Conservation (phyloP, 2,888 invertebrate species). For the Schrankia costaestrigalis region DNA sequence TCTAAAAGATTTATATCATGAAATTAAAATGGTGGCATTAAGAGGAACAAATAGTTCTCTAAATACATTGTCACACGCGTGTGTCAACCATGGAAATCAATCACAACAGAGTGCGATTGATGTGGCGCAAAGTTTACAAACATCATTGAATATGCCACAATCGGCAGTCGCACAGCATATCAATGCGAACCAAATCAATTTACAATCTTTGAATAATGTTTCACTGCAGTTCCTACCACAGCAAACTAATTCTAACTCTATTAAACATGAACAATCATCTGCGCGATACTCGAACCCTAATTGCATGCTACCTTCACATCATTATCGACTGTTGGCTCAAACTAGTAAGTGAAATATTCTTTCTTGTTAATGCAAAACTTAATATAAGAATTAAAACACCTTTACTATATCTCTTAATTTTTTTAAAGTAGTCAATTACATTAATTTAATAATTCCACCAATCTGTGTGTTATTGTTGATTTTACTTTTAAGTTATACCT, state of each 20-base stretch:
- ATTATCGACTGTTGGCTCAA: conserved; percentile 63
- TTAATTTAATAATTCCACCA: too few relatives aligned
- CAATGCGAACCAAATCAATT: conserved; percentile 54
- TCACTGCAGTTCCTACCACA: conserved; percentile 56
- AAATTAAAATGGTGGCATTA: conserved; percentile 74
- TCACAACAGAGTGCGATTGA: conserved; percentile 55
- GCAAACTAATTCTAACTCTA: conserved; percentile 42
- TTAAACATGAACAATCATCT: conserved; percentile 58
- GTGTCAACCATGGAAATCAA: conserved; percentile 58
- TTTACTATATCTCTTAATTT: too few relatives aligned
- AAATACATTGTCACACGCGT: conserved; percentile 56
- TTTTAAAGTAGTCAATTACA: too few relatives aligned
- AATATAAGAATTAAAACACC: too few relatives aligned
- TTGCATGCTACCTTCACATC: conserved; percentile 61
- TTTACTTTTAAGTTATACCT: too few relatives aligned
- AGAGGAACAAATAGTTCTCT: conserved; percentile 63
- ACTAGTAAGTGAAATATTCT: conserved; percentile 67
- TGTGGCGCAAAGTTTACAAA: conserved; percentile 60
- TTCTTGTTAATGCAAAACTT: too few relatives aligned
- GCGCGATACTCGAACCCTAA: conserved; percentile 58
- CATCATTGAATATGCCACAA: conserved; percentile 59
- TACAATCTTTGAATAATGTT: conserved; percentile 54
- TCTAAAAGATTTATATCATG: conserved; percentile 73
- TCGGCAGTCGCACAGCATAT: conserved; percentile 49
- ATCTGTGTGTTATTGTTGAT: too few relatives aligned